Conservation (phyloP, 1,140 invertebrate species). For the Saccostrea glomerata region DNA sequence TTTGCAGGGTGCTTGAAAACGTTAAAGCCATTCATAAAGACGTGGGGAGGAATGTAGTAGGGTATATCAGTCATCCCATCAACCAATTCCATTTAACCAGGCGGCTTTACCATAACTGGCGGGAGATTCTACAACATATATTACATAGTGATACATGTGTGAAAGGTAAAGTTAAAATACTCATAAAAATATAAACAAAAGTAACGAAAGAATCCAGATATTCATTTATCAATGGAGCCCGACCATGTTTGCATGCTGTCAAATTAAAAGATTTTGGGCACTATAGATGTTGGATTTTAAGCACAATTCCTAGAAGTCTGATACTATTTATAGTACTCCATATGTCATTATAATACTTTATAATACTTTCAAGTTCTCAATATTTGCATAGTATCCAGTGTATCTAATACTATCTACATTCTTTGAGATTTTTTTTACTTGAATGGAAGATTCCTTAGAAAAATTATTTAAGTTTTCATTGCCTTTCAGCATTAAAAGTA, state of each 20-base stretch:
- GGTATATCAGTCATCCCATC: conserved; percentile 26
- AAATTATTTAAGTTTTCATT: no score
- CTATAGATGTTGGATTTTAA: no score
- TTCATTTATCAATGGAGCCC: no score
- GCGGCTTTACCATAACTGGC: conserved; percentile 8
- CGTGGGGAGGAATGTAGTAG: neutral
- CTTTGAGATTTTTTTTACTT: no score
- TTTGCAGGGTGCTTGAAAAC: conserved; percentile 8
- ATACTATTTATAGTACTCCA: no score
- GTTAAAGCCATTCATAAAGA: conserved; percentile 24
- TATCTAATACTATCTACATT: no score
- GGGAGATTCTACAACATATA: conserved; percentile 22
- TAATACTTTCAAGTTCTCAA: no score
- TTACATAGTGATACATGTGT: conserved; percentile 41
- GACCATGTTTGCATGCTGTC: neutral
- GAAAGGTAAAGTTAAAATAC: conserved; percentile 5
- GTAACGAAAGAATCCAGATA: neutral
- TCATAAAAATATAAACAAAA: neutral
- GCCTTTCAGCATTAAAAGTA: conserved; percentile 19
- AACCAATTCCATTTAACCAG: conserved; percentile 26
- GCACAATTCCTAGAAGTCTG: no score
- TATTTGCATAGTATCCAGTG: no score
- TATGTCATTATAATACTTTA: no score
- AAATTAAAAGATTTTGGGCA: no score
- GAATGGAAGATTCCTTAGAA: no score